These are phyloP conservation scores for Spodoptera frugiperda DNA, from an alignment of 1,140 invertebrate species.

Conservation along the genomic window DNA sequence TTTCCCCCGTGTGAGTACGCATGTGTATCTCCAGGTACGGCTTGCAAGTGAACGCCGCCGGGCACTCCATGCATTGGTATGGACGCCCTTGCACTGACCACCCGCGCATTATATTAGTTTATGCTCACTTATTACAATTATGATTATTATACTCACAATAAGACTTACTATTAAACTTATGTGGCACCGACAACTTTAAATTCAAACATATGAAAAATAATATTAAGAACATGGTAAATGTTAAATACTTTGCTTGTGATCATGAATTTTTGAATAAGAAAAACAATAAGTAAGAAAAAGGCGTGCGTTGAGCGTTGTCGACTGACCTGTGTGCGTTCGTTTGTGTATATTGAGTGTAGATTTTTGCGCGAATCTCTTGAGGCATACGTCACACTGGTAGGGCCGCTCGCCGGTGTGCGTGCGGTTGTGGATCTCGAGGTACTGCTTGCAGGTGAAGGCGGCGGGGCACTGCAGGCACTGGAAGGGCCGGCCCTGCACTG, in stretches of 20 bases:
- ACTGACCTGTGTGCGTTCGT: slow-evolving; percentile 82
- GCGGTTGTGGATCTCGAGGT: slow-evolving; percentile 91
- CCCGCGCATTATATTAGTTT: slow-evolving; percentile 50
- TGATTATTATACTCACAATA: slow-evolving; percentile 52
- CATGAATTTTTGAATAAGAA: slow-evolving; percentile 18
- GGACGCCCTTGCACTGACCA: slow-evolving; percentile 85
- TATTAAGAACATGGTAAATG: slow-evolving; percentile 27
- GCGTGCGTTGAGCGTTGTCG: slow-evolving; percentile 26
- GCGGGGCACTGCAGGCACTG: slow-evolving; percentile 89
- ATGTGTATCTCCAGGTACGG: slow-evolving; percentile 91
- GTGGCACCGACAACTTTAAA: slow-evolving; percentile 81
- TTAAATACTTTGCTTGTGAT: slow-evolving; percentile 16
- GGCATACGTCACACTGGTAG: slow-evolving; percentile 84
- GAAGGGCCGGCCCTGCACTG: slow-evolving; percentile 87
- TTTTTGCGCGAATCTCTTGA: slow-evolving; percentile 85
- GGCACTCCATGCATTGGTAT: slow-evolving; percentile 89
- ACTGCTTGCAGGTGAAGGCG: slow-evolving; percentile 90
- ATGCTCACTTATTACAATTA: slow-evolving; percentile 37
- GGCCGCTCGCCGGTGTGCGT: slow-evolving; percentile 90
- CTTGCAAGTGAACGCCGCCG: slow-evolving; percentile 89
- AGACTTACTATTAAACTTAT: slow-evolving; percentile 52
- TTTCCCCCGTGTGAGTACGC: slow-evolving; percentile 92
- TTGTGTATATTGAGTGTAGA: slow-evolving; percentile 84
- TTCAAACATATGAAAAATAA: slow-evolving; percentile 36
- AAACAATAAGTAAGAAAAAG: neutral